Base-by-base conservation (phyloP, 2,113 vertebrate species). In the Myotis davidii region DNA sequence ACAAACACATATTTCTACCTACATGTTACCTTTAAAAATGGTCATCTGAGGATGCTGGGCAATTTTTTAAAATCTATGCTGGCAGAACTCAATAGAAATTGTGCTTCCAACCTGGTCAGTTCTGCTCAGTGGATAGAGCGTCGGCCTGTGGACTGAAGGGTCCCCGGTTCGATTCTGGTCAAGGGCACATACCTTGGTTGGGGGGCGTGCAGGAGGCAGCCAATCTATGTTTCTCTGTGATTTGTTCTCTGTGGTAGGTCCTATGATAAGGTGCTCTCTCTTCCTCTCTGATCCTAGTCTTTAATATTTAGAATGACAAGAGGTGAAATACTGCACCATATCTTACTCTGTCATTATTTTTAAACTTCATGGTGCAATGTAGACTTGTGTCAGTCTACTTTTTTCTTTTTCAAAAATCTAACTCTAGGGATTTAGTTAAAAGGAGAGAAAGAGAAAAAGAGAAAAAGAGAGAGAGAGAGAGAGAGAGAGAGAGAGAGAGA, bases 301-400 rank as follows among this genome's bases (percentile, higher is more conserved):
- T 42, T 20, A 25, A 37, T 37, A 48, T 59, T 27, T 85, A 25
- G 61, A 32, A n/a, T 23, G 37, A 65, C 12, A 42, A 48, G 48
- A 48, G 3, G 2, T 12, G 3, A 50, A 42, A n/a, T 3, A 3
- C 7, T 6, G 20, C 9, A 34, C 9, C 2, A 16, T 3, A 5
- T 32, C 50, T 45, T 21, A 6, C 50, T 59, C 37, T 25, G 21
- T 11, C 29, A 5, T 18, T 84, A 61, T 45, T n/a, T 83, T 72
- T 72, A 27, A 93, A 54, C 39, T 65, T 73, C 67, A 7, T 4
- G 42, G 20, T 2, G 3, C 16, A 78, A 12, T 12, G 32, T 37
- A 54, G 61, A 82, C 20, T 54, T 45, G n/a, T 25, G 45, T 67
- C 14, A 8, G 20, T 79, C 14, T 76, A 1, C 16, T 37, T 88